Base-by-base conservation (phyloP, 2,888 invertebrate species). In the Pachliopta kotzebuea region DNA sequence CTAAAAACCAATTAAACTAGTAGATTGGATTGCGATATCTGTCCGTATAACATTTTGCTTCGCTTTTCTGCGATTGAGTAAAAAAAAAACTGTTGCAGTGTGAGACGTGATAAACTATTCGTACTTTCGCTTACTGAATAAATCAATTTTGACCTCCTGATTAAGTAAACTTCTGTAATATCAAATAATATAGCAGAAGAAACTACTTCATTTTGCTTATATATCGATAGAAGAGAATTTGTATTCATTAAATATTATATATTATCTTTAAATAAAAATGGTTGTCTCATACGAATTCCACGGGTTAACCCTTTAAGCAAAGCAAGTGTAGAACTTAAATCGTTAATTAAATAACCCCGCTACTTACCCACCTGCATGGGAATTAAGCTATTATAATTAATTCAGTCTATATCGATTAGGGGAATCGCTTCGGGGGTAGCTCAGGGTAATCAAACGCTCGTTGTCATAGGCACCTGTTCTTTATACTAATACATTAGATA, bases 311-410 rank as follows among this genome's bases (percentile, higher is more conserved):
- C n/a, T 23, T 42, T 56, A 20, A 18, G 31, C 11, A 26, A 45
- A 54, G 45, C 6, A 37, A 60, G 20, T n/a, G 54, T 24, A 14
- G 9, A 20, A n/a, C 23, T 24, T 50, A 45, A 49, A 11, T 37
- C 24, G 14, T 11, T 31, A 9, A n/a, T 56, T 37, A 59, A 20
- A 26, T 4, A 50, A 29, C 6, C 4, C n/a, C 14, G 11, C 49
- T 23, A 59, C 55, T 63, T 55, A 18, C 60, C 42, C 63, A 60
- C 63, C 63, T 60, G 63, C 60, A 54, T 23, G 54, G 20, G 63
- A 59, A 60, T 60, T 31, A 58, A 58, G 54, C 58, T 63, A 63
- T 63, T 63, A 31, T 23, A 59, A 63, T 63, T 55, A 63, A 63
- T 63, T 31, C 23, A 24, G 26, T 20, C 59, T 64, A 58, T 63